Evolutionary conservation across 1,140 invertebrate genomes (phyloP).

Genomic region (Protaetia brevitarsis): DNA sequence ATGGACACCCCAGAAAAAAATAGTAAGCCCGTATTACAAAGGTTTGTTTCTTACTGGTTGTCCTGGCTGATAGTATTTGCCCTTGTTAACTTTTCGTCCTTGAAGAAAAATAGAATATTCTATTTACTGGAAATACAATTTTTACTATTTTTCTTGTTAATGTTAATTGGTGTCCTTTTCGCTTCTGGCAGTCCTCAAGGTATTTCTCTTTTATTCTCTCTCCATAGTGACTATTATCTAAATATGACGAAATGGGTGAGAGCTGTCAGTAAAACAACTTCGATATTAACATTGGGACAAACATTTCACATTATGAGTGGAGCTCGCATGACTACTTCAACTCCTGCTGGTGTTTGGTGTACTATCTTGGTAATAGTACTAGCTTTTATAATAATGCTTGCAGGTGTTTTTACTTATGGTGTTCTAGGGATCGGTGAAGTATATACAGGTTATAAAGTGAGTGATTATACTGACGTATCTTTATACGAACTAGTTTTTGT

Average conservation of each 20-base stretch:
- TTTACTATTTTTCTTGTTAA: neutral
- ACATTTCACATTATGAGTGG: neutral
- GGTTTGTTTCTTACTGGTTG: neutral
- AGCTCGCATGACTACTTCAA: neutral
- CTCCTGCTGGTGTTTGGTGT: constrained; percentile 1
- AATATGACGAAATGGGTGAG: neutral
- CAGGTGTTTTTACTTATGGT: neutral
- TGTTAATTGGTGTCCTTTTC: neutral
- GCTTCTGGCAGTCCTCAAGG: neutral
- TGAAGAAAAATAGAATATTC: neutral
- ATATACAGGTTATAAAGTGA: neutral
- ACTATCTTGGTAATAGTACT: neutral
- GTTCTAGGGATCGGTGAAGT: neutral
- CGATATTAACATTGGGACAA: neutral
- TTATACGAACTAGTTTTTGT: neutral
- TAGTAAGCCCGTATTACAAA: neutral
- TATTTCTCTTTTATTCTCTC: neutral
- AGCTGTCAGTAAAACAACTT: neutral
- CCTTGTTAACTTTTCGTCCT: neutral
- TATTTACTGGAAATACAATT: neutral
- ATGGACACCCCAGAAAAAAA: neutral
- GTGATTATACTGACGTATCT: neutral
- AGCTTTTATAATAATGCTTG: neutral
- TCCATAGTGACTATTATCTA: neutral
- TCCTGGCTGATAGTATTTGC: neutral